A percentile compares a stretch with the other conserved stretches of the same genome.
phyloP scores from a whole-genome alignment of 1,140 invertebrate genomes.

The Papilio aristodemus region DNA sequence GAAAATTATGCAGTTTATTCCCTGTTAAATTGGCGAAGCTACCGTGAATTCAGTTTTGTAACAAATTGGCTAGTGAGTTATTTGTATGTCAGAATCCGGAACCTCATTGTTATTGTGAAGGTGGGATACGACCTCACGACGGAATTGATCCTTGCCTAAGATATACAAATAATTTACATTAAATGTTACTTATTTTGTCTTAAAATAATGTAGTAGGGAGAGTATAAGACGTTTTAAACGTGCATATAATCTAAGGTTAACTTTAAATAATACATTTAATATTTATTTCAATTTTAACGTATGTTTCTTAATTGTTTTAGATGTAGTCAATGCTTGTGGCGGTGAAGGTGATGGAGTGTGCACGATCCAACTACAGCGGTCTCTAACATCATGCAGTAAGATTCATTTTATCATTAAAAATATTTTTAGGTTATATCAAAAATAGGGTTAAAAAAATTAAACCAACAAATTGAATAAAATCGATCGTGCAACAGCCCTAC shows the following conservation, averaged over 20 bases:
- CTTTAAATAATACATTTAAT: conserved; percentile 5
- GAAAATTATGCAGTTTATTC: not conserved
- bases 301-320: conserved; percentile 84
- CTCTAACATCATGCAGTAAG: conserved; percentile 81
- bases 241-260: too few relatives aligned
- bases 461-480: not conserved
- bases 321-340: conserved; percentile 90
- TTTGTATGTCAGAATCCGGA: conserved; percentile 16
- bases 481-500: conserved; percentile 48
- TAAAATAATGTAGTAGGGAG: not conserved
- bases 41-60: conserved; percentile 9
- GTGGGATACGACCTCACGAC: not conserved
- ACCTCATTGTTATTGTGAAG: not conserved
- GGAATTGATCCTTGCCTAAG: not conserved
- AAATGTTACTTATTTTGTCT: not conserved
- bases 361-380: conserved; percentile 80
- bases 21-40: not conserved
- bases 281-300: conserved; percentile 58
- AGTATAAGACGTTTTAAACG: too few relatives aligned
- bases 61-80: conserved; percentile 9
- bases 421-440: too few relatives aligned
- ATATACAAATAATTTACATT: not conserved
- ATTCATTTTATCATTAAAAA: conserved; percentile 47
- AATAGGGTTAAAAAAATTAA: not conserved
- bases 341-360: conserved; percentile 83